Percentiles rank a stretch among this genome's conserved stretches.
Evolutionary conservation across 2,888 invertebrate genomes (phyloP).

Genomic region (Leptopilina drosophilae): DNA sequence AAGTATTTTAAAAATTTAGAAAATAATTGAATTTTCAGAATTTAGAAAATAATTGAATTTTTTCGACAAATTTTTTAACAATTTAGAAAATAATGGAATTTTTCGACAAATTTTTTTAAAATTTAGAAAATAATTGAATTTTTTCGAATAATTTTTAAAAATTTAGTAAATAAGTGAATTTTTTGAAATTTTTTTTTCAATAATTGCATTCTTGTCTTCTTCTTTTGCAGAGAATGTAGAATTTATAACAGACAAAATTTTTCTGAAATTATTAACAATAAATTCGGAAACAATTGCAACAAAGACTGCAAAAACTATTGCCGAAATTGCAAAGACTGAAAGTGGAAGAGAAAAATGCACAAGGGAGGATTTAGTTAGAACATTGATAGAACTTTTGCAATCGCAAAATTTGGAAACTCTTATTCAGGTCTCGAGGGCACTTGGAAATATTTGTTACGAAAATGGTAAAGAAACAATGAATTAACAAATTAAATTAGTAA

Average conservation of each 20-base stretch:
- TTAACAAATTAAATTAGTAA: no score
- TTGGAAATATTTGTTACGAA: conserved; percentile 94
- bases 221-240: conserved; percentile 61
- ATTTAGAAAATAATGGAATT: no score
- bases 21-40: no score
- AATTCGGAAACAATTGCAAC: conserved; percentile 66
- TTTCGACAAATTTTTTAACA: no score
- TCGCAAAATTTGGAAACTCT: conserved; percentile 79
- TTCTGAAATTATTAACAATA: conserved; percentile 64
- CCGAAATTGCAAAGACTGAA: conserved; percentile 89
- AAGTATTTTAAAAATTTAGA: no score
- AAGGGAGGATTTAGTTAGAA: conserved; percentile 80
- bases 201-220: neutral
- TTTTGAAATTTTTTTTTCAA: no score
- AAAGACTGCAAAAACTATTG: conserved; percentile 84
- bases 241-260: conserved; percentile 65
- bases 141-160: no score
- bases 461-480: conserved; percentile 81
- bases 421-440: conserved; percentile 88
- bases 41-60: no score
- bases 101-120: no score
- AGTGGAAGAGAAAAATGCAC: conserved; percentile 86
- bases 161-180: no score
- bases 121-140: no score
- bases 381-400: conserved; percentile 79